Evolutionary conservation across 2,113 vertebrate species (phyloP).

Genomic region (Isurus oxyrinchus): DNA sequence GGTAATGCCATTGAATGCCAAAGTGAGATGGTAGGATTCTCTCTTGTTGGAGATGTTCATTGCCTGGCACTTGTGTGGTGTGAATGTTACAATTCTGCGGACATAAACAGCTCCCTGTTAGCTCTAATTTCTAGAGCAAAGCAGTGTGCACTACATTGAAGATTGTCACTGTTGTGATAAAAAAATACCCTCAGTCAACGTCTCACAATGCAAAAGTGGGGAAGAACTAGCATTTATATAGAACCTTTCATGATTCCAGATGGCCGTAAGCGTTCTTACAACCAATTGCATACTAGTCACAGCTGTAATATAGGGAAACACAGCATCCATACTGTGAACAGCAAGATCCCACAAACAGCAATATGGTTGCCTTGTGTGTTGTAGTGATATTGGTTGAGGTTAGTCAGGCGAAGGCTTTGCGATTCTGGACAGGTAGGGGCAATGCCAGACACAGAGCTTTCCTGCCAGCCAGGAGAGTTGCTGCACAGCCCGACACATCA

Average conservation of each 20-base stretch:
- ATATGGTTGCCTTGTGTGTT: not conserved
- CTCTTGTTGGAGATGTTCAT: no score
- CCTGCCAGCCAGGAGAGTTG: not conserved
- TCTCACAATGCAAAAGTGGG: not conserved
- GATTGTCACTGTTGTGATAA: not conserved
- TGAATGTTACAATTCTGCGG: not conserved
- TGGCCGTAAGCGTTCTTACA: not conserved
- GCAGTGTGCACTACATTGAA: not conserved
- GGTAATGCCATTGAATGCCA: no score
- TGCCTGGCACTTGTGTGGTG: no score
- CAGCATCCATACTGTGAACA: not conserved
- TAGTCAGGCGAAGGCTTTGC: not conserved
- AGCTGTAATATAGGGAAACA: not conserved
- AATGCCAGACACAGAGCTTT: not conserved
- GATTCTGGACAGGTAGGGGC: not conserved
- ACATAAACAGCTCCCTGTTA: not conserved
- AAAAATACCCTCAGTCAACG: not conserved
- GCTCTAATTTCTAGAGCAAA: not conserved
- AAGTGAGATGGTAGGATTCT: no score
- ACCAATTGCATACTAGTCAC: no score
- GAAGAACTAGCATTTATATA: not conserved
- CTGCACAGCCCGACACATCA: no score
- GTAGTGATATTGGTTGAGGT: no score
- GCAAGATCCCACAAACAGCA: not conserved
- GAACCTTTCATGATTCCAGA: not conserved